A percentile compares a stretch with the other conserved stretches of the same genome.
Evolutionary conservation across 2,113 vertebrate genomes (phyloP).

Genomic region (Cyphomyrus discorhynchus): DNA sequence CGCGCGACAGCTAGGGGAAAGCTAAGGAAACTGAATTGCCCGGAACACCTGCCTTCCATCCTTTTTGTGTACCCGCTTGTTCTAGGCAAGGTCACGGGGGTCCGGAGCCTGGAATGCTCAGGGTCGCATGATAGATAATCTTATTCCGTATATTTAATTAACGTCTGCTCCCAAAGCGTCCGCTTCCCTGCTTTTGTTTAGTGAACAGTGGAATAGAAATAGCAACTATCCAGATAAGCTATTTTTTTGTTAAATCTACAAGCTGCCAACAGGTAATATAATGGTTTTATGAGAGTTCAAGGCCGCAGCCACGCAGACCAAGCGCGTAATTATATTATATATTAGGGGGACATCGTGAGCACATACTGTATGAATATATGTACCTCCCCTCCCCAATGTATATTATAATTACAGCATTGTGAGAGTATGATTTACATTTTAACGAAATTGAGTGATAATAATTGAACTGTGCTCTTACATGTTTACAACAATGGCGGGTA

Average conservation of each 20-base stretch:
- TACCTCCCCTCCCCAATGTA: too few relatives aligned
- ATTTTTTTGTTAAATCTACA: not conserved
- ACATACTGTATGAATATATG: too few relatives aligned
- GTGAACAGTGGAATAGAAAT: not conserved
- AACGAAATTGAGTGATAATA: not conserved
- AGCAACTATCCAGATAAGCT: not conserved
- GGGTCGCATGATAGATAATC: not conserved
- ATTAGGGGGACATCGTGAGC: too few relatives aligned
- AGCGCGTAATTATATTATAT: too few relatives aligned
- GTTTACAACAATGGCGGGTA: not conserved
- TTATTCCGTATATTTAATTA: not conserved
- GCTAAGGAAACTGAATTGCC: too few relatives aligned
- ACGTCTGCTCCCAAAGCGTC: not conserved
- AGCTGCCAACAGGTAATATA: not conserved
- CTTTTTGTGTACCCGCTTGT: too few relatives aligned
- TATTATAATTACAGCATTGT: not conserved
- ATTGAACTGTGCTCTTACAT: not conserved
- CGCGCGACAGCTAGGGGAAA: too few relatives aligned
- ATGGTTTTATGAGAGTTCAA: not conserved
- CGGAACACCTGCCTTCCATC: too few relatives aligned
- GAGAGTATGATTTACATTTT: not conserved
- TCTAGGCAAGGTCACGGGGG: too few relatives aligned
- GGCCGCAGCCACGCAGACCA: too few relatives aligned
- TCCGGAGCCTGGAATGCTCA: not conserved
- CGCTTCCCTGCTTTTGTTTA: not conserved